A percentile compares a stretch with the other conserved stretches of the same genome.
Conservation (phyloP, 2,888 invertebrate genomes). For the Agrochola lychnidis region DNA sequence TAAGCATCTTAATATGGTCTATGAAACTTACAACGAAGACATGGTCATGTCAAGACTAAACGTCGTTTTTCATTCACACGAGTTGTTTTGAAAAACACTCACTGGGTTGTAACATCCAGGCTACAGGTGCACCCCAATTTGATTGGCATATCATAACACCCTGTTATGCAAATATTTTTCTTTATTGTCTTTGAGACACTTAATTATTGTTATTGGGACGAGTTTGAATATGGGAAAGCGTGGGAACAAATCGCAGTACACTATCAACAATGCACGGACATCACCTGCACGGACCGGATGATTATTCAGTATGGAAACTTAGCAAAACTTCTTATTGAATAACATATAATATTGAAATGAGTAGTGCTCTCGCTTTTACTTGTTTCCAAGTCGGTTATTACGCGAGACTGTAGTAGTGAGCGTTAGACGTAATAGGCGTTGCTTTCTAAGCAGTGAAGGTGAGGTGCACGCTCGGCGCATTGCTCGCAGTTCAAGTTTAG, state of each 20-base stretch:
- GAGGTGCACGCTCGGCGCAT: constrained; percentile 84
- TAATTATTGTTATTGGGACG: constrained; percentile 75
- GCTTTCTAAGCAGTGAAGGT: constrained; percentile 90
- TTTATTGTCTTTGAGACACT: constrained; percentile 77
- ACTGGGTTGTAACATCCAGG: constrained; percentile 68
- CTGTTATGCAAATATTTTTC: constrained; percentile 82
- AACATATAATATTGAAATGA: constrained; percentile 66
- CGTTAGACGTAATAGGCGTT: constrained; percentile 84
- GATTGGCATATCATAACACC: constrained; percentile 79
- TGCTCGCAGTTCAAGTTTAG: constrained; percentile 88
- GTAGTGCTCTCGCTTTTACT: constrained; percentile 86
- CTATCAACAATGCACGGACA: constrained; percentile 57
- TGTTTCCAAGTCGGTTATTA: constrained; percentile 74
- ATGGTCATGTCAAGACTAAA: constrained; percentile 34
- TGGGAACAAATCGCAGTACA: constrained; percentile 69
- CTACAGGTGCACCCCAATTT: constrained; percentile 75
- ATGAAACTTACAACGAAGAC: constrained; percentile 6
- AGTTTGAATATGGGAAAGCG: constrained; percentile 74
- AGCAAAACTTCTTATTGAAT: constrained; percentile 52
- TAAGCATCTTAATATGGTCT: constrained; percentile 4
- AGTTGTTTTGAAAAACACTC: constrained; percentile 78
- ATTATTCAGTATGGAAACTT: constrained; percentile 45
- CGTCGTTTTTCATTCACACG: constrained; percentile 61
- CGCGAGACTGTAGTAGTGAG: constrained; percentile 70
- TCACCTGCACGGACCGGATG: constrained; percentile 57